phyloP scores from a whole-genome alignment of 1,140 invertebrate species.

The Polypedilum pembai region DNA sequence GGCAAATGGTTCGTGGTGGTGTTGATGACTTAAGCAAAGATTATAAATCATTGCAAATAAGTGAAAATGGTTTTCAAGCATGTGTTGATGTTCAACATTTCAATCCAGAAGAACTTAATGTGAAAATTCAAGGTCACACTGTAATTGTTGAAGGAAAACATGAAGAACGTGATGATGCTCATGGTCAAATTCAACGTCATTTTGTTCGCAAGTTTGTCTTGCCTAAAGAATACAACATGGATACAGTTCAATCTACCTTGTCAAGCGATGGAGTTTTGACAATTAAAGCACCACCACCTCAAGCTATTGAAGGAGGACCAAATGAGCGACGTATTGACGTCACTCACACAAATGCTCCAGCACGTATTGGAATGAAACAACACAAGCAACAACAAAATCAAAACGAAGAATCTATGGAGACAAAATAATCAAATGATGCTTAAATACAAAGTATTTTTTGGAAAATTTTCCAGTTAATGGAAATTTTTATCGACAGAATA shows the following conservation, averaged over 20 bases:
- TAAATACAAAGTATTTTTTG: no score
- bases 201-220: constrained; percentile 62
- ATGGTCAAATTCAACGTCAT: constrained; percentile 64
- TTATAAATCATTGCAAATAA: constrained; percentile 32
- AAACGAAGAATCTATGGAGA: background rate
- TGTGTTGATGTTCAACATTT: constrained; percentile 80
- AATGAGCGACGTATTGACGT: constrained; percentile 41
- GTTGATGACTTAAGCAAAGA: background rate
- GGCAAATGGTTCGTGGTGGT: background rate
- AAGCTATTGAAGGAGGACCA: constrained; percentile 40
- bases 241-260: constrained; percentile 56
- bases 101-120: constrained; percentile 69
- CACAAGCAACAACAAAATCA: background rate
- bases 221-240: constrained; percentile 57
- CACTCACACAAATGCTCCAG: constrained; percentile 33
- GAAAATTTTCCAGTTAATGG: no score
- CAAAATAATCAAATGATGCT: no score
- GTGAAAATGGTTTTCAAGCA: constrained; percentile 58
- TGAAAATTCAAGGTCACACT: constrained; percentile 66
- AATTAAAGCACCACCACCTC: constrained; percentile 51
- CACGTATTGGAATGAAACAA: background rate
- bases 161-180: constrained; percentile 65
- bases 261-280: constrained; percentile 68
- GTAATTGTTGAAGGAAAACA: constrained; percentile 66
- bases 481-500: no score